phyloP scores from a whole-genome alignment of 2,888 invertebrate genomes.

The Drosophila monieri region DNA sequence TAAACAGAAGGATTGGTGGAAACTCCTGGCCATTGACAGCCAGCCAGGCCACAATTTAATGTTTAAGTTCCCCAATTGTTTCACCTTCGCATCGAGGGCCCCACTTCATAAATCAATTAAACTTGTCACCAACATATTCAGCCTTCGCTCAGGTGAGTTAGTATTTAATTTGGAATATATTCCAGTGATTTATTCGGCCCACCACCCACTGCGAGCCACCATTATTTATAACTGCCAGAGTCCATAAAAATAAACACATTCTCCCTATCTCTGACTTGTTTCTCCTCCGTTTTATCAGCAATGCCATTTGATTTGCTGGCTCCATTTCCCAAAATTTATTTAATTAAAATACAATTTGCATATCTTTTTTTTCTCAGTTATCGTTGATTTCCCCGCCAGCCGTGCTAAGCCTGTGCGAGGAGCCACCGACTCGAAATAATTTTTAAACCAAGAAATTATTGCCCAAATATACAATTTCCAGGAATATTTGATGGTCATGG shows the following conservation, averaged over 20 bases:
- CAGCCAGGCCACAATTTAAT: conserved; percentile 31
- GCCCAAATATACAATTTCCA: conserved; percentile 17
- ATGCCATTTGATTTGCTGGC: conserved; percentile 15
- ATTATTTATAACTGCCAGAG: conserved; percentile 27
- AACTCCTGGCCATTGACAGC: background rate
- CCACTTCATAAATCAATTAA: conserved; percentile 62
- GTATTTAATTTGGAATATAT: conserved; percentile 53
- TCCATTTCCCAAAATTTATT: conserved; percentile 6
- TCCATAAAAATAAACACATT: conserved; percentile 1
- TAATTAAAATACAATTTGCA: conserved; percentile 12
- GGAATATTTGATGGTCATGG: conserved; percentile 34
- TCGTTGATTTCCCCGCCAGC: background rate
- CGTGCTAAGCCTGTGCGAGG: conserved; percentile 3
- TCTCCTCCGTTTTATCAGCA: conserved; percentile 16
- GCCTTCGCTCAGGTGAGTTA: conserved; percentile 44
- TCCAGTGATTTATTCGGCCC: conserved; percentile 42
- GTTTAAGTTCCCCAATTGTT: conserved; percentile 30
- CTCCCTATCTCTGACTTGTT: conserved; percentile 4
- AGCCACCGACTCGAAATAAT: conserved; percentile 11
- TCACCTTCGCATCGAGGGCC: conserved; percentile 1
- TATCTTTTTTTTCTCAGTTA: conserved; percentile 5
- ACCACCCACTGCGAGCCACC: conserved; percentile 27
- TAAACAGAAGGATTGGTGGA: background rate
- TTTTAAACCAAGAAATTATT: conserved; percentile 2
- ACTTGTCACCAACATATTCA: conserved; percentile 46